Base-by-base conservation (phyloP, 2,888 invertebrate species). In the Petrolisthes manimaculis region DNA sequence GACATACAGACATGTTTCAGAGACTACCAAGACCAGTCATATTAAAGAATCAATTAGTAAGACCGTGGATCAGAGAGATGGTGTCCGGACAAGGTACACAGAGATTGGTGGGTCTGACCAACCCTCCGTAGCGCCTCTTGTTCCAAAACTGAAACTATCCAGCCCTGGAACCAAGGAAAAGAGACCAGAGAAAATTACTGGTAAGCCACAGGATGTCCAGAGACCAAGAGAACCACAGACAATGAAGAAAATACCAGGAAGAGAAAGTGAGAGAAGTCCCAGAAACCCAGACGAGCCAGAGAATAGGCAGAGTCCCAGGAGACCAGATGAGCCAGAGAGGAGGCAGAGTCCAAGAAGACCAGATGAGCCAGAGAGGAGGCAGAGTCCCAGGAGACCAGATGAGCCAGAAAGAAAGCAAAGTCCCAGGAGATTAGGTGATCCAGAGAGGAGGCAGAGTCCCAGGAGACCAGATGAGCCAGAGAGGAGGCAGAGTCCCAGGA, bases 1-100 rank as follows among this genome's bases (percentile, higher is more conserved):
- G 54, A 84, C 74, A 21, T 24, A 75, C 37, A 84, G 37, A 84
- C 51, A 37, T 67, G 18, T 83, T 61, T 84, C 74, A 5, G 67
- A 82, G 9, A 67, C 67, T 5, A 67, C 69, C 9, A 80, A 61
- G 24, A 61, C 55, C 55, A 80, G 80, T 61, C 61, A 24, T 14
- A 67, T 67, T 14, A 78, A n/a, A 18, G 6, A 78, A 78, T 54
- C 78, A 53, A 12, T 67, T 54, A 37, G 37, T 37, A 37, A 37
- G 37, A 37, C 37, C 21, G 53, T 54, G 24, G 53, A 53, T 78
- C 54, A 37, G 37, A 37, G 37, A 37, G 37, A 37, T 37, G 2
- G 37, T 37, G 37, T 37, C 2, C 37, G 37, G 37, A 37, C 37
- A 2, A 37, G 37, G 37, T 37, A 37, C 37, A 37, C 37, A 37